Conservation (phyloP, 2,797 vertebrate species). For the Eulemur rubriventer region DNA sequence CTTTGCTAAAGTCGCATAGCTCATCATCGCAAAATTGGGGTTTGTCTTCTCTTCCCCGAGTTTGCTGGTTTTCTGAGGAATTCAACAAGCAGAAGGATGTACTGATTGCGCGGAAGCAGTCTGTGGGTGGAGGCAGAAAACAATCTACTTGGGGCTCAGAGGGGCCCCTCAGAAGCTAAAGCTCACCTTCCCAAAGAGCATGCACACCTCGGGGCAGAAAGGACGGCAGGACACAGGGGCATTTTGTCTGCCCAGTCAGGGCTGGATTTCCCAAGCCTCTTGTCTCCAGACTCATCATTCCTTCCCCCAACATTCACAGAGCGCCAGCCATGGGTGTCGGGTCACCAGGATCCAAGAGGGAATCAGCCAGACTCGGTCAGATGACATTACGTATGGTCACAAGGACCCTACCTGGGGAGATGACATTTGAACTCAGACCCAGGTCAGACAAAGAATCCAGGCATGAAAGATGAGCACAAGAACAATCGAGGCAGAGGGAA, state of each 20-base stretch:
- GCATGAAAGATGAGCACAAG: not conserved
- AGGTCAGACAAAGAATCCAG: not conserved
- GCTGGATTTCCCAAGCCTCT: not conserved
- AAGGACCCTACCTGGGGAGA: not conserved
- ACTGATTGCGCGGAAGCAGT: not conserved
- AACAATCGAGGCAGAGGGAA: not conserved
- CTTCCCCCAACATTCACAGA: not conserved
- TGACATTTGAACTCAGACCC: not conserved
- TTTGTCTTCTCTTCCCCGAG: not conserved
- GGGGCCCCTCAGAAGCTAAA: not conserved
- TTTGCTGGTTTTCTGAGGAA: not conserved
- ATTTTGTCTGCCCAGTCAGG: not conserved
- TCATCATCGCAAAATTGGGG: not conserved
- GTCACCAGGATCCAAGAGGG: not conserved
- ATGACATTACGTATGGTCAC: not conserved
- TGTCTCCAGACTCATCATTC: not conserved
- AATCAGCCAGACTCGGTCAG: accelerated
- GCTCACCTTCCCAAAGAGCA: not conserved
- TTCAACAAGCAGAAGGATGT: not conserved
- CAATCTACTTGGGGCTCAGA: not conserved
- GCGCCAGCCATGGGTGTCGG: not conserved
- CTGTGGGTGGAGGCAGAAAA: not conserved
- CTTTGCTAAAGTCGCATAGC: not conserved
- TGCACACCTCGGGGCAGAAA: not conserved
- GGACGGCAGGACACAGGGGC: too few species aligned